These are phyloP conservation scores for Sebastes miniatus DNA, from an alignment of 2,797 vertebrate genomes.

Conservation along the genomic window DNA sequence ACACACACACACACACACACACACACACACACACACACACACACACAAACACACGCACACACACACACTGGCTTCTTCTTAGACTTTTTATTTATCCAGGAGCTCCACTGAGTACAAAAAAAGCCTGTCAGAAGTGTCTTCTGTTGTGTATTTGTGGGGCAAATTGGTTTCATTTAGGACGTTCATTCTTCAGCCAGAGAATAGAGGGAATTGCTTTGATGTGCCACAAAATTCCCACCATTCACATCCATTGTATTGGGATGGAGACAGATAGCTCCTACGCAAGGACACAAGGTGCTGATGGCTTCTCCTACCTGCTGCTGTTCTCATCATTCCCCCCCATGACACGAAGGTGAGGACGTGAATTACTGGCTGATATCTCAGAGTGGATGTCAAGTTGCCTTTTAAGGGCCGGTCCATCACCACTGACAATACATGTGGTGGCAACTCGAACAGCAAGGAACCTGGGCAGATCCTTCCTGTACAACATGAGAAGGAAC, in stretches of 20 bases:
- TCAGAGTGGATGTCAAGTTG: not conserved
- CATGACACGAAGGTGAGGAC: not conserved
- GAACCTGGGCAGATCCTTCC: no score
- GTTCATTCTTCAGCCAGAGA: not conserved
- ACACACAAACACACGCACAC: not conserved
- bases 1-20: not conserved
- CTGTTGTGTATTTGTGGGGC: conserved; percentile 8
- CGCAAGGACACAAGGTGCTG: not conserved
- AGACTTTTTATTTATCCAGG: conserved; percentile 20
- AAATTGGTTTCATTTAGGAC: conserved; percentile 19
- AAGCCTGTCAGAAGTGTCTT: conserved; percentile 13
- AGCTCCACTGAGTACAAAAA: not conserved
- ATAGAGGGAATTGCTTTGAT: not conserved
- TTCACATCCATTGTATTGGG: not conserved
- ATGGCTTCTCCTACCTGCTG: not conserved
- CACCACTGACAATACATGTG: not conserved
- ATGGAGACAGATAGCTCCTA: not conserved
- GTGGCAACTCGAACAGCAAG: not conserved
- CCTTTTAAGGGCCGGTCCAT: not conserved
- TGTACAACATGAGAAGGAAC: not conserved
- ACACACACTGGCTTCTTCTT: not conserved
- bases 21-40: not conserved
- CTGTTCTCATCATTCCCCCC: fast-evolving
- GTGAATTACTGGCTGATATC: not conserved
- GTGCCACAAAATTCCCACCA: not conserved